Base-by-base conservation (phyloP, 2,888 invertebrate genomes). In the Orchesella flavescens region DNA sequence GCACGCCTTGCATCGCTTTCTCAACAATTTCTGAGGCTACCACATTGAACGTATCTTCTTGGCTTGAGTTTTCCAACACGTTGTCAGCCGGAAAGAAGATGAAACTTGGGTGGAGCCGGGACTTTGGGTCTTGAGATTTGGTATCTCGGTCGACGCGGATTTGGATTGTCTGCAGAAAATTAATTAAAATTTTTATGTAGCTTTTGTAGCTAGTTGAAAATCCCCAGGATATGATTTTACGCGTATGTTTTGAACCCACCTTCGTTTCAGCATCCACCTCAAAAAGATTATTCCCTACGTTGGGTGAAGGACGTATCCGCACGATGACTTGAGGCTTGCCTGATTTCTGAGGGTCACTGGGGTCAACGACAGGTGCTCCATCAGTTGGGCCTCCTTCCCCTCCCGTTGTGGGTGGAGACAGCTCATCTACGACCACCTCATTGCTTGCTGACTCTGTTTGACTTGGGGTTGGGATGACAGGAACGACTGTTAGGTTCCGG, bases 291-390 rank as follows among this genome's bases (percentile, higher is more conserved):
- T 77, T 81, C 3, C 86, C 85, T 23, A 74, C 65, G 9, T 61
- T 72, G 1, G 75, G 66, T 1, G 83, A 53, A 12, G 88, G 88
- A 21, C 86, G 74, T 21, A 88, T 81, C 19, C 88, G 17, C 17
- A 87, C 83, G 72, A 86, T 85, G 10, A 88, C 74, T 69, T 88
- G 84, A n/a, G 85, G 85, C 57, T 86, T 86, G 17, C 82, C 86
- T 7, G 57, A 72, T 19, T 57, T 44, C 23, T 63, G 7, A n/a
- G n/a, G n/a, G n/a, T n/a, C n/a, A n/a, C 55, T 55, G 23, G 10
- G 12, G 13, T 44, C n/a, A 4, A 15, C 2, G 13, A 34, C 34
- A 2, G 2, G 34, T 7, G 34, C 34, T 34, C 34, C 34, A 34
- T 34, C 34, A 34, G 34, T 7, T 34, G 7, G 34, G 34, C 3